Percentiles rank a stretch among this genome's conserved stretches.
phyloP scores from a whole-genome alignment of 2,113 vertebrate species.

The Hippocampus zosterae region DNA sequence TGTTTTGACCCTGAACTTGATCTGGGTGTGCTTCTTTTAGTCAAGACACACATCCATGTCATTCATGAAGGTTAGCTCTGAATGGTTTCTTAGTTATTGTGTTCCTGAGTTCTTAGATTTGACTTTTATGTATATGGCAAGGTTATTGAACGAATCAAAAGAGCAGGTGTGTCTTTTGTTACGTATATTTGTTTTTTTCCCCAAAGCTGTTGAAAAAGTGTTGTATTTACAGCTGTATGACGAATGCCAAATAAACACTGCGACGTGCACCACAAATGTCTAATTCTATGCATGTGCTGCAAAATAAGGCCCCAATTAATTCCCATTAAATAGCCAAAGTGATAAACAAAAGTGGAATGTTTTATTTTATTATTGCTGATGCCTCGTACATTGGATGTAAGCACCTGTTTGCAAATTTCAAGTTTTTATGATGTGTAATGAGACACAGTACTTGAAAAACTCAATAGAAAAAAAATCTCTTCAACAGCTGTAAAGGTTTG shows the following conservation, averaged over 20 bases:
- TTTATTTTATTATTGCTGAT: not conserved
- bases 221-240: conserved; percentile 58
- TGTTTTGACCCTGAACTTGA: conserved; percentile 26
- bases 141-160: conserved; percentile 64
- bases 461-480: too few species aligned
- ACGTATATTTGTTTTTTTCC: conserved; percentile 22
- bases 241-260: conserved; percentile 64
- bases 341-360: not conserved
- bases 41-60: conserved; percentile 21
- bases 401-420: not conserved
- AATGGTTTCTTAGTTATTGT: conserved; percentile 65
- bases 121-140: conserved; percentile 49
- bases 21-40: conserved; percentile 17
- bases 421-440: not conserved
- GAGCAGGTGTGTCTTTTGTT: conserved; percentile 35
- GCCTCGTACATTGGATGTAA: not conserved
- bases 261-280: conserved; percentile 30
- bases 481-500: too few species aligned
- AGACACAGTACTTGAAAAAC: too few species aligned
- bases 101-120: conserved; percentile 45
- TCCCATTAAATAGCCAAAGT: not conserved
- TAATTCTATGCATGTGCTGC: conserved; percentile 3
- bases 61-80: conserved; percentile 34
- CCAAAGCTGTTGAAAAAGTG: conserved; percentile 33
- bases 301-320: not conserved